Percentiles rank a stretch among this genome's conserved stretches.
phyloP scores from a whole-genome alignment of 2,113 vertebrate genomes.

The Haplotaxodon microlepis region DNA sequence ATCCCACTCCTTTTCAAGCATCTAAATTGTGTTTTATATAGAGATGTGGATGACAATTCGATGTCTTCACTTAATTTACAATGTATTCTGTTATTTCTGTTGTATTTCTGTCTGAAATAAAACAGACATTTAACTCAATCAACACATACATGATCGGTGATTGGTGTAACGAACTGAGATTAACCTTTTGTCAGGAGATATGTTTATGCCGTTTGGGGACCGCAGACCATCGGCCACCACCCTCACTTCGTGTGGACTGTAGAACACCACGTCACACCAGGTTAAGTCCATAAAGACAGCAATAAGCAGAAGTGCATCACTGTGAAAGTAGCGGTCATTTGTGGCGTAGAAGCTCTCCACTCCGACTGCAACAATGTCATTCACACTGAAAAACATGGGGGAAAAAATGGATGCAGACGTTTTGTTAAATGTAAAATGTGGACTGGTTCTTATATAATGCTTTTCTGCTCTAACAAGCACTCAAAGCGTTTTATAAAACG shows the following conservation, averaged over 20 bases:
- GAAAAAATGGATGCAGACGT: neutral
- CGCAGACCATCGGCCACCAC: conserved; percentile 74
- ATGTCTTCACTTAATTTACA: neutral
- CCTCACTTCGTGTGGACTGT: conserved; percentile 81
- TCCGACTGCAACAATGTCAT: conserved; percentile 83
- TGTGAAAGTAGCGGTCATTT: conserved; percentile 77
- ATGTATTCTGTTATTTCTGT: neutral
- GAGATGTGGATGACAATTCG: neutral
- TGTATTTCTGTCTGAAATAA: neutral
- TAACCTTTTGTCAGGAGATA: conserved; percentile 79
- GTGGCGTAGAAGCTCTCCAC: conserved; percentile 87
- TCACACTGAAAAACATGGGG: conserved; percentile 70
- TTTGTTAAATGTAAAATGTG: neutral
- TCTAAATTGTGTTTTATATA: neutral
- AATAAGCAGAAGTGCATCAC: conserved; percentile 35
- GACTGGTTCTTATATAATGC: neutral
- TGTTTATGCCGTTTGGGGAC: conserved; percentile 82
- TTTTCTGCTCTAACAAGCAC: neutral
- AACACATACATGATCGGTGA: neutral
- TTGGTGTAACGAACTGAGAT: neutral
- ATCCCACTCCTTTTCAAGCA: neutral
- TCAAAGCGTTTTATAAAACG: neutral
- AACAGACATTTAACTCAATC: neutral
- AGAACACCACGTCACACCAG: conserved; percentile 80
- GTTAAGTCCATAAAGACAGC: conserved; percentile 59